Conservation (phyloP, 2,113 vertebrate genomes). For the Menidia beryllina region DNA sequence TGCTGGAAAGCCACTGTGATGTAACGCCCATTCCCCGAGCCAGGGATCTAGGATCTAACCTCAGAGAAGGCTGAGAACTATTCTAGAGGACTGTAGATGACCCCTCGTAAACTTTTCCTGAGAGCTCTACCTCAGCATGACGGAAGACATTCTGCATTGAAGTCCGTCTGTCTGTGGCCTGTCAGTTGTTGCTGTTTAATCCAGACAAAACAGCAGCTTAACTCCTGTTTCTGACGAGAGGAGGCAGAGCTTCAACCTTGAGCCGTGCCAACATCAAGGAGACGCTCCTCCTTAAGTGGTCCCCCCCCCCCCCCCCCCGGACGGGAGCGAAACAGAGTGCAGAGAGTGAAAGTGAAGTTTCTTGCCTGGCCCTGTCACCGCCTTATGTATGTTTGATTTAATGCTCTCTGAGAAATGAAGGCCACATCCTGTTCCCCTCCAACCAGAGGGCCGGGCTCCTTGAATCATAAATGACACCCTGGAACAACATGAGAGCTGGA, state of each 20-base stretch:
- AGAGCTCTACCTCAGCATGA: background rate
- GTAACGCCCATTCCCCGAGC: conserved; percentile 27
- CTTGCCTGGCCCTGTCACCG: conserved; percentile 66
- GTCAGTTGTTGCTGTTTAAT: conserved; percentile 23
- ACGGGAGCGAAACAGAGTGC: conserved; percentile 42
- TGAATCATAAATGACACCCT: conserved; percentile 82
- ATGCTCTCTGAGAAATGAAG: conserved; percentile 79
- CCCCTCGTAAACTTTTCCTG: background rate
- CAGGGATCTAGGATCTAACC: conserved; percentile 18
- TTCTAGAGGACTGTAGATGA: background rate
- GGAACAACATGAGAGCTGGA: conserved; percentile 73
- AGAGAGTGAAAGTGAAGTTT: conserved; percentile 47
- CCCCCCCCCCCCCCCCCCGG: conserved; percentile 15
- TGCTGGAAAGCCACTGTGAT: conserved; percentile 22
- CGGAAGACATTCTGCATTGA: background rate
- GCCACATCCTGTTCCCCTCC: conserved; percentile 72
- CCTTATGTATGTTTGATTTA: conserved; percentile 83
- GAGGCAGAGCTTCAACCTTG: conserved; percentile 46
- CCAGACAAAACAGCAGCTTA: conserved; percentile 36
- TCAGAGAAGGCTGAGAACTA: conserved; percentile 3
- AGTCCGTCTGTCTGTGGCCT: conserved; percentile 14
- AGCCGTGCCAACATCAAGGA: conserved; percentile 35
- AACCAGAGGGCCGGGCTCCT: conserved; percentile 63
- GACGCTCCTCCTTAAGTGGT: conserved; percentile 48
- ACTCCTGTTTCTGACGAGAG: conserved; percentile 31